Conservation (phyloP, 2,888 invertebrate species). For the Parnassius orleans region DNA sequence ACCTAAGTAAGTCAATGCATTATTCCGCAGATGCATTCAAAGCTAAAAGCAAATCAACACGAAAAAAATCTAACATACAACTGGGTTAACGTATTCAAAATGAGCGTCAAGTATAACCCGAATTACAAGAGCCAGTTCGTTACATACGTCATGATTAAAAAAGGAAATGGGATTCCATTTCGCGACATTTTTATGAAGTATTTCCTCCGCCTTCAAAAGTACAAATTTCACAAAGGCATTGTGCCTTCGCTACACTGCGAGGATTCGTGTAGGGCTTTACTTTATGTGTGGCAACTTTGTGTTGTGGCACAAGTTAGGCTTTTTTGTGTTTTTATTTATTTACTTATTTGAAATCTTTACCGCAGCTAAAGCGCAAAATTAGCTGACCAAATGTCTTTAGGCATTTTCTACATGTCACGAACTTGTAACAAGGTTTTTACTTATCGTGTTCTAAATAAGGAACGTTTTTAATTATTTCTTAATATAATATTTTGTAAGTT, state of each 20-base stretch:
- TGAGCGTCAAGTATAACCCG: neutral
- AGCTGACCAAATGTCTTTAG: too few species aligned
- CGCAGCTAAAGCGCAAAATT: too few species aligned
- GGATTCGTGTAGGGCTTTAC: conserved; percentile 28
- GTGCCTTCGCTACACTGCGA: conserved; percentile 23
- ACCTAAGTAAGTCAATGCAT: too few species aligned
- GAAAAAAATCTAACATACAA: neutral
- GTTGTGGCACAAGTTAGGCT: conserved; percentile 20
- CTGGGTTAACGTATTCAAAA: neutral
- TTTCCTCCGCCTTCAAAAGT: conserved; percentile 30
- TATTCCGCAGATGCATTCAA: too few species aligned
- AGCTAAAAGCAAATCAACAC: neutral
- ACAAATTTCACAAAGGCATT: conserved; percentile 33
- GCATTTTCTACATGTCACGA: too few species aligned
- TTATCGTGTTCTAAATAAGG: too few species aligned
- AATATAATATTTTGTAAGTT: too few species aligned
- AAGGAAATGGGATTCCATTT: conserved; percentile 15
- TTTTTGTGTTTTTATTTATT: conserved; percentile 18
- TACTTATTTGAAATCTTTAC: too few species aligned
- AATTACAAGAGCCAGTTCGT: conserved; percentile 2
- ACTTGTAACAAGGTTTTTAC: neutral
- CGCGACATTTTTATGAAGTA: conserved; percentile 26
- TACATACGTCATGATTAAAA: conserved; percentile 21
- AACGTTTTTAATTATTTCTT: too few species aligned
- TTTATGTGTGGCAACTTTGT: conserved; percentile 29